Evolutionary conservation across 2,888 invertebrate species (phyloP).

Genomic region (Alsophila aescularia): DNA sequence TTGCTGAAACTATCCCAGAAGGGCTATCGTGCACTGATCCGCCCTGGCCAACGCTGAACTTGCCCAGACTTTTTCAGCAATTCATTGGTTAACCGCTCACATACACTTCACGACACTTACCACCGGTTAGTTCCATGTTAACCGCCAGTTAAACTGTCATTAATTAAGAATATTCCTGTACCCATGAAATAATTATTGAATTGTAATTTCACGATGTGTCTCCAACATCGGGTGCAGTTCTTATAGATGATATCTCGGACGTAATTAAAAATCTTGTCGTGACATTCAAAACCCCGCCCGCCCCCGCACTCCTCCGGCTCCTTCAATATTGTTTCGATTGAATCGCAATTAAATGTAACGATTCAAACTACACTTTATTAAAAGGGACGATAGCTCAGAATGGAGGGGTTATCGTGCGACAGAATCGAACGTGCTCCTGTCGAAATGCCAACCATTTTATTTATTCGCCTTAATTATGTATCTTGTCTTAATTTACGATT

Average conservation of each 20-base stretch:
- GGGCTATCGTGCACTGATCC: not conserved
- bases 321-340: slow-evolving; percentile 83
- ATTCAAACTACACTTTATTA: slow-evolving; percentile 83
- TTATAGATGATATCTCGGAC: slow-evolving; percentile 82
- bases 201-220: slow-evolving; percentile 78
- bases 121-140: slow-evolving; percentile 50
- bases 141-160: slow-evolving; percentile 61
- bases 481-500: slow-evolving; percentile 85
- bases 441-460: slow-evolving; percentile 85
- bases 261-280: slow-evolving; percentile 85
- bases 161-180: slow-evolving; percentile 59
- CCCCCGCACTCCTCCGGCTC: slow-evolving; percentile 77
- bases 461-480: slow-evolving; percentile 85
- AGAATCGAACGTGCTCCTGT: slow-evolving; percentile 83
- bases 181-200: slow-evolving; percentile 73
- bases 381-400: slow-evolving; percentile 80
- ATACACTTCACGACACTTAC: slow-evolving; percentile 20
- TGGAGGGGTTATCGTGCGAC: slow-evolving; percentile 67
- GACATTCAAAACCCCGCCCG: slow-evolving; percentile 81
- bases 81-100: not conserved
- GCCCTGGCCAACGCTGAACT: too few relatives aligned
- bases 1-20: not conserved
- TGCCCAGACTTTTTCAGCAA: not conserved
- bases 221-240: slow-evolving; percentile 72
- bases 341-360: slow-evolving; percentile 82